phyloP scores from a whole-genome alignment of 2,797 vertebrate genomes.

The Pseudomugil tenellus region DNA sequence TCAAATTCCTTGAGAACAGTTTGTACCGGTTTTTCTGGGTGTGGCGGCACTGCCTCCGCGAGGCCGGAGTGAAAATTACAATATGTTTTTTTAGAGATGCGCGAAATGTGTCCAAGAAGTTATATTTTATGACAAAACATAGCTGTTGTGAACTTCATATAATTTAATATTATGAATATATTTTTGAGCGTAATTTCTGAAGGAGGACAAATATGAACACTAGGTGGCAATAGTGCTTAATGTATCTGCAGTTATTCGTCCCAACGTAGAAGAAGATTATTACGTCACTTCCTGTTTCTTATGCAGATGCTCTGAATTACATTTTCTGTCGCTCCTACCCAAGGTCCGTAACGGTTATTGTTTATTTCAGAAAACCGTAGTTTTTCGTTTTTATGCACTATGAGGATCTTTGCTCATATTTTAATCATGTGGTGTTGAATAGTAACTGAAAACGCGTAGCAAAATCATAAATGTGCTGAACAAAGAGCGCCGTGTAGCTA shows the following conservation, averaged over 20 bases:
- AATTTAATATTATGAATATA: no score
- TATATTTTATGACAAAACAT: fast-evolving
- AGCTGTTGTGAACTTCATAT: fast-evolving
- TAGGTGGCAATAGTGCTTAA: conserved; percentile 6
- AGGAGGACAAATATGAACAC: conserved; percentile 1
- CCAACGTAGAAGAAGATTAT: conserved; percentile 37
- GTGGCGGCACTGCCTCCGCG: conserved; percentile 26
- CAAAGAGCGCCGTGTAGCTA: conserved; percentile 32
- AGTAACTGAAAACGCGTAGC: neutral
- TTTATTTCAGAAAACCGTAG: neutral
- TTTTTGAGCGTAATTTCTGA: neutral
- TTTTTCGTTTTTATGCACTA: fast-evolving
- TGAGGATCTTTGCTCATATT: fast-evolving
- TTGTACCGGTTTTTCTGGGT: neutral
- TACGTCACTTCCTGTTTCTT: conserved; percentile 60
- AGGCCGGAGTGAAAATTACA: conserved; percentile 29
- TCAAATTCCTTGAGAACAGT: conserved; percentile 42
- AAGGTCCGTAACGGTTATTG: conserved; percentile 69
- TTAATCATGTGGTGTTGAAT: fast-evolving
- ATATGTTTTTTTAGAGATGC: fast-evolving
- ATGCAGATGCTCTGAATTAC: conserved; percentile 46
- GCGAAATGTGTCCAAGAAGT: fast-evolving
- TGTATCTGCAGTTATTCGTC: neutral
- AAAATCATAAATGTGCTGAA: neutral
- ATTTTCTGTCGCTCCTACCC: conserved; percentile 50